Evolutionary conservation across 1,140 invertebrate species (phyloP).

Genomic region (Dreissena polymorpha): DNA sequence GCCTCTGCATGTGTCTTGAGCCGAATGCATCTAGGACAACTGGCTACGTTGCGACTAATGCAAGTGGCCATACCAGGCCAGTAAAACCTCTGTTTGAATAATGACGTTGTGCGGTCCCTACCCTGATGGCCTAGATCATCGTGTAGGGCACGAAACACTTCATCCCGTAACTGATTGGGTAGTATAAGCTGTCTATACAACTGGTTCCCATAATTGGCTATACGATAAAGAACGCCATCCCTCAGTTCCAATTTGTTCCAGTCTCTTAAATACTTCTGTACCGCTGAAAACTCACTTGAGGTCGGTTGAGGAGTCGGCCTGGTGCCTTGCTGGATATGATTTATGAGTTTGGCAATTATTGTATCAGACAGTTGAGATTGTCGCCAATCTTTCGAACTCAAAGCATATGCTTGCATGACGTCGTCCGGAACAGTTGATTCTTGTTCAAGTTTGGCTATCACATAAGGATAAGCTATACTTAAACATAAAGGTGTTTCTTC

Average conservation of each 20-base stretch:
- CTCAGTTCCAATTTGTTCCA: conserved; percentile 40
- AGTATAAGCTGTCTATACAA: conserved; percentile 36
- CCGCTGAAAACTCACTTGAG: not conserved
- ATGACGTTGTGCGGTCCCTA: conserved; percentile 12
- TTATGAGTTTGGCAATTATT: not conserved
- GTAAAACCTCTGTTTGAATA: conserved; percentile 39
- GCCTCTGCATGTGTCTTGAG: not conserved
- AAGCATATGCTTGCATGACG: not conserved
- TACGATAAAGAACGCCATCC: conserved; percentile 49
- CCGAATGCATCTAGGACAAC: not conserved
- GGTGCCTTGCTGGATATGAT: conserved; percentile 9
- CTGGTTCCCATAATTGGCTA: not conserved
- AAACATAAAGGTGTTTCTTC: conserved; percentile 3
- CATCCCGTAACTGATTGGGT: conserved; percentile 22
- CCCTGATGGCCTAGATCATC: conserved; percentile 31
- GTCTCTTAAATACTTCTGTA: conserved; percentile 27
- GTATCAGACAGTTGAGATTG: conserved; percentile 11
- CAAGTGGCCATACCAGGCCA: conserved; percentile 33
- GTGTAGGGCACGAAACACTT: conserved; percentile 26
- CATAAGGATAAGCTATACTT: not conserved
- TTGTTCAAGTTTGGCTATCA: not conserved
- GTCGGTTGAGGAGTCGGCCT: conserved; percentile 1
- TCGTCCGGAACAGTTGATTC: conserved; percentile 14
- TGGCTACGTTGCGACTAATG: conserved; percentile 3
- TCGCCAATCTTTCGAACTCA: conserved; percentile 39